A percentile compares a stretch with the other conserved stretches of the same genome.
phyloP scores from a whole-genome alignment of 2,797 vertebrate genomes.

The Argyrosomus regius region DNA sequence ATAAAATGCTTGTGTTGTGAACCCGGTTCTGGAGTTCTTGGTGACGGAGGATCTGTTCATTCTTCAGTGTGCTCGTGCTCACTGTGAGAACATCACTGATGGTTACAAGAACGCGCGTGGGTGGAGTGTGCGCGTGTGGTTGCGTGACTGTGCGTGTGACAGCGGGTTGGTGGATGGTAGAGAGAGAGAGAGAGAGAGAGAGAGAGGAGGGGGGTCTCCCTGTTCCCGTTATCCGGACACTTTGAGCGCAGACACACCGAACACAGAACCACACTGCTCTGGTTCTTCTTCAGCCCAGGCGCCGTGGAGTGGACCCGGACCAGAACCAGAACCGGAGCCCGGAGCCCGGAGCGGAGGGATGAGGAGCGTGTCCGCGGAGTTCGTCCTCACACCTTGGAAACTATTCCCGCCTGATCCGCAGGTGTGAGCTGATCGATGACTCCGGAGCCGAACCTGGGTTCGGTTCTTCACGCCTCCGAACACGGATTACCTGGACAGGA shows the following conservation, averaged over 20 bases:
- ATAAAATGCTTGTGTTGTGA: too few species aligned
- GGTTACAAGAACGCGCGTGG: slow-evolving; percentile 55
- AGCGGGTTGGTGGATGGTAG: background rate
- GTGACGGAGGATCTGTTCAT: too few species aligned
- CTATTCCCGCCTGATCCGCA: background rate
- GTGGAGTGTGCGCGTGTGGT: slow-evolving; percentile 40
- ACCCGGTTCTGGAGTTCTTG: too few species aligned
- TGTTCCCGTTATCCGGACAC: background rate
- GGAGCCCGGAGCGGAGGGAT: too few species aligned
- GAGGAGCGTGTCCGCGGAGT: background rate
- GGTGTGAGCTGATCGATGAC: slow-evolving; percentile 42
- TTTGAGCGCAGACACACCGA: background rate
- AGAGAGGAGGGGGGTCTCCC: background rate
- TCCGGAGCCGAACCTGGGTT: slow-evolving; percentile 55
- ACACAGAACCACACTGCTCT: background rate
- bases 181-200: slow-evolving; percentile 1
- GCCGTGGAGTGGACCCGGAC: too few species aligned
- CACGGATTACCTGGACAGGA: slow-evolving; percentile 58
- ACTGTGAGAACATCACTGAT: slow-evolving; percentile 39
- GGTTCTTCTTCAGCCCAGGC: too few species aligned
- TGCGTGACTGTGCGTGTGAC: background rate
- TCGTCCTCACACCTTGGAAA: slow-evolving; percentile 8
- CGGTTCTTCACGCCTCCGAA: slow-evolving; percentile 40
- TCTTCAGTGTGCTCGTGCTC: background rate
- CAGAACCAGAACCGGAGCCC: too few species aligned